Evolutionary conservation across 2,113 vertebrate genomes (phyloP).

Genomic region (Phalacrocorax carbo): DNA sequence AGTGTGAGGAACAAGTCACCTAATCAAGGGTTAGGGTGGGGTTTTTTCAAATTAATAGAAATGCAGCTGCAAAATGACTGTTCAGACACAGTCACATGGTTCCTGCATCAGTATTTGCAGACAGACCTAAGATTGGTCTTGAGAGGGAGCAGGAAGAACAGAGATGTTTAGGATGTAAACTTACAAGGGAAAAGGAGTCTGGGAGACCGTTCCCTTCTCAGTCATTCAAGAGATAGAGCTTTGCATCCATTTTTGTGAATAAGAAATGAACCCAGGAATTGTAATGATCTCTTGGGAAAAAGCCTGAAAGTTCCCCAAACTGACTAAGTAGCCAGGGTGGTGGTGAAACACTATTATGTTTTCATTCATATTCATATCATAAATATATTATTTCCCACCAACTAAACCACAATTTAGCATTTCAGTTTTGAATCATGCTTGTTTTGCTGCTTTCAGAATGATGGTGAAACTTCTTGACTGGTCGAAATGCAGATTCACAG

Average conservation of each 20-base stretch:
- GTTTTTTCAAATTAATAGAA: neutral
- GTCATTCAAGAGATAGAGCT: neutral
- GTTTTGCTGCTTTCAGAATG: conserved; percentile 31
- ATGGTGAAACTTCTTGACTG: neutral
- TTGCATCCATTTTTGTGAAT: neutral
- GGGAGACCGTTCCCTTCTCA: neutral
- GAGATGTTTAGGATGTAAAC: neutral
- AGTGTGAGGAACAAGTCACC: neutral
- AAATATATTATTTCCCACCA: neutral
- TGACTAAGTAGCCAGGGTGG: neutral
- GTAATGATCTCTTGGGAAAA: neutral
- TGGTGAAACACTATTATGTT: neutral
- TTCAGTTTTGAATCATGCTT: conserved; percentile 16
- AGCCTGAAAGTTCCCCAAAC: neutral
- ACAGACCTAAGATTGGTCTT: neutral
- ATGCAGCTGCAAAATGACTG: neutral
- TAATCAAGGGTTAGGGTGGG: neutral
- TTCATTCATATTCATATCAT: no score
- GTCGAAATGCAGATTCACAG: conserved; percentile 36
- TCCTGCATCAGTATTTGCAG: neutral
- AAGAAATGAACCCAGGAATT: neutral
- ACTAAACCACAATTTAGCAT: neutral
- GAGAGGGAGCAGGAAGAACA: neutral
- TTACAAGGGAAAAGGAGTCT: neutral
- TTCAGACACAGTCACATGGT: neutral